phyloP scores from a whole-genome alignment of 2,888 invertebrate species.

The Hydriomena furcata region DNA sequence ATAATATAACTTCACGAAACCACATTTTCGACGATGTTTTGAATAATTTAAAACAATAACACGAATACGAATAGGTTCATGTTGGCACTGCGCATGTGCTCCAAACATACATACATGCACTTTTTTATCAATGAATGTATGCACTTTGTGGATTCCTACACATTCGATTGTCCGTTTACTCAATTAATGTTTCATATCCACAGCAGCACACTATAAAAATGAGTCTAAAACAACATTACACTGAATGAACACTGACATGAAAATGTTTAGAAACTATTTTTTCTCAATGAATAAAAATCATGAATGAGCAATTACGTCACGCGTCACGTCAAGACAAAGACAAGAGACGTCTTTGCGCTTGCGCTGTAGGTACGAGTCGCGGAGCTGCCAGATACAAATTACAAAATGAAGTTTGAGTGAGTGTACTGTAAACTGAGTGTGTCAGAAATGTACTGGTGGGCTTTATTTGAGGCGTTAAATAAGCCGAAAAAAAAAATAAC shows the following conservation, averaged over 20 bases:
- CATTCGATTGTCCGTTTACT: constrained; percentile 37
- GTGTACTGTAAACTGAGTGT: too few relatives aligned
- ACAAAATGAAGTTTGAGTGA: too few relatives aligned
- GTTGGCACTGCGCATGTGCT: constrained; percentile 76
- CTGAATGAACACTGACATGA: constrained; percentile 55
- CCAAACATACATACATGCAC: constrained; percentile 60
- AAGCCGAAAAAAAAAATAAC: too few relatives aligned
- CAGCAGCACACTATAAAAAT: constrained; percentile 12
- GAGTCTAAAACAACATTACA: constrained; percentile 35
- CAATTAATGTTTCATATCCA: constrained; percentile 10
- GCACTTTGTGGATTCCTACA: constrained; percentile 56
- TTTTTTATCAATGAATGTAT: constrained; percentile 76
- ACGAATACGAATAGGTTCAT: constrained; percentile 51
- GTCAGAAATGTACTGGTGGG: too few relatives aligned
- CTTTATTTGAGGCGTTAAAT: too few relatives aligned
- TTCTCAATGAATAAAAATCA: constrained; percentile 80
- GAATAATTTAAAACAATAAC: constrained; percentile 44
- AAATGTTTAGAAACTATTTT: constrained; percentile 64
- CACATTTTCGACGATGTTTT: constrained; percentile 52
- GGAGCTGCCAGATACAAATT: background rate
- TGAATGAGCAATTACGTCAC: constrained; percentile 83
- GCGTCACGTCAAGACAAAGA: constrained; percentile 37
- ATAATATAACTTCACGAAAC: constrained; percentile 47
- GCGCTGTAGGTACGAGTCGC: too few relatives aligned
- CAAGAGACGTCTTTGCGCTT: constrained; percentile 49